A percentile compares a stretch with the other conserved stretches of the same genome.
Conservation (phyloP, 35 echinoderm and acorn worm species). For the Lytechinus pictus region DNA sequence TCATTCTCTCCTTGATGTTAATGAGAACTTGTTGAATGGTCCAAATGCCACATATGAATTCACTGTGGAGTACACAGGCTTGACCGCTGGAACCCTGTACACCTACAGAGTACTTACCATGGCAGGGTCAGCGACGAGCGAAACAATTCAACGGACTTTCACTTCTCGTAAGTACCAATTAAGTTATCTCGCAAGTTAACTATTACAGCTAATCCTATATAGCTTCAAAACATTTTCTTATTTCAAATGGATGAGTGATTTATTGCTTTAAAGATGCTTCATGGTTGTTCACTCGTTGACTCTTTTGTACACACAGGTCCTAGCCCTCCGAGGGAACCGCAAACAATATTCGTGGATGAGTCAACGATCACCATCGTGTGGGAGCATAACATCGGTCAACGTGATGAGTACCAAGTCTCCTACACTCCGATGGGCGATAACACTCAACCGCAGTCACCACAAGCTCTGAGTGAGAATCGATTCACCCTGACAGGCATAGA, state of each 20-base stretch:
- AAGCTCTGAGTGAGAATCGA: neutral
- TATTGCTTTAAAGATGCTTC: no score
- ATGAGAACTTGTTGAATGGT: neutral
- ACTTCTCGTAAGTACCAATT: neutral
- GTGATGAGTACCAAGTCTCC: slow-evolving; percentile 54
- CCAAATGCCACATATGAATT: neutral
- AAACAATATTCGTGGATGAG: neutral
- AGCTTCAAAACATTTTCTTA: no score
- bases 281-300: neutral
- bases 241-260: no score
- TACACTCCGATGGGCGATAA: slow-evolving; percentile 41
- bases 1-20: neutral
- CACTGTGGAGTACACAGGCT: neutral
- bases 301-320: neutral
- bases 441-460: slow-evolving; percentile 42
- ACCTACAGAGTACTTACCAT: neutral
- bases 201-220: no score
- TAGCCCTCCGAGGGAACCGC: neutral
- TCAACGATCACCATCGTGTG: slow-evolving; percentile 43
- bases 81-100: neutral
- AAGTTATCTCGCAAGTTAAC: neutral
- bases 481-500: slow-evolving; percentile 41
- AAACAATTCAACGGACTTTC: neutral
- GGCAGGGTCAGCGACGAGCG: neutral
- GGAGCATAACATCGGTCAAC: slow-evolving; percentile 10